These are phyloP conservation scores for Acronicta aceris DNA, from an alignment of 2,888 invertebrate genomes.

Conservation along the genomic window DNA sequence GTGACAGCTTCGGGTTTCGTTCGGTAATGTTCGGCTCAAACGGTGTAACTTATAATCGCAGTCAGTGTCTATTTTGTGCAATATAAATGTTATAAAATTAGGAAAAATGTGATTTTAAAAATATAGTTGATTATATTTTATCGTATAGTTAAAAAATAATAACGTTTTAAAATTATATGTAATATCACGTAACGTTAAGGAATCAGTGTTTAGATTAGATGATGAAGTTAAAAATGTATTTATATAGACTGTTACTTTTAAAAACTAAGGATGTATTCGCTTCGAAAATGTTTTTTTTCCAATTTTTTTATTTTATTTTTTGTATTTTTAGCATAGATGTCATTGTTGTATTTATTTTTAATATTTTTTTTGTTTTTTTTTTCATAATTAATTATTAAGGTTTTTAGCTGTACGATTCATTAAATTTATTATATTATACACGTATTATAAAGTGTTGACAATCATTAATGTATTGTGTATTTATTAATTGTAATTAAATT, in stretches of 20 bases:
- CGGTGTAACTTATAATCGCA: constrained; percentile 63
- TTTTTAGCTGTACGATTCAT: constrained; percentile 59
- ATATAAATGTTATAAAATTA: constrained; percentile 84
- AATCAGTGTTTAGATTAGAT: constrained; percentile 82
- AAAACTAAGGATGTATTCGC: constrained; percentile 55
- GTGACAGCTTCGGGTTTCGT: constrained; percentile 61
- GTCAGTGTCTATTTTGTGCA: constrained; percentile 84
- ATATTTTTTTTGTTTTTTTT: constrained; percentile 24
- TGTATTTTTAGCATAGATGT: constrained; percentile 42
- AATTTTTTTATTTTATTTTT: constrained; percentile 13
- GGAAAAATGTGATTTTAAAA: constrained; percentile 88
- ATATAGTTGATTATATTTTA: constrained; percentile 86
- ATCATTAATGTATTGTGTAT: constrained; percentile 82
- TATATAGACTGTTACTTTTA: constrained; percentile 73
- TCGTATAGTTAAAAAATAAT: constrained; percentile 77
- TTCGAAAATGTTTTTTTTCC: constrained; percentile 37
- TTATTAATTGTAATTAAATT: constrained; percentile 79
- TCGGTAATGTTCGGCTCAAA: constrained; percentile 59
- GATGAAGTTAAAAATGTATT: constrained; percentile 77
- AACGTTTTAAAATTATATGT: constrained; percentile 80
- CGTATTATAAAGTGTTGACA: constrained; percentile 82
- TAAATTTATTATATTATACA: constrained; percentile 71
- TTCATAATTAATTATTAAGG: constrained; percentile 48
- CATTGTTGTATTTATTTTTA: constrained; percentile 45
- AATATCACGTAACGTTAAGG: constrained; percentile 81